These are phyloP conservation scores for Ostrea denselamellosa DNA, from an alignment of 1,140 invertebrate species.

Conservation along the genomic window DNA sequence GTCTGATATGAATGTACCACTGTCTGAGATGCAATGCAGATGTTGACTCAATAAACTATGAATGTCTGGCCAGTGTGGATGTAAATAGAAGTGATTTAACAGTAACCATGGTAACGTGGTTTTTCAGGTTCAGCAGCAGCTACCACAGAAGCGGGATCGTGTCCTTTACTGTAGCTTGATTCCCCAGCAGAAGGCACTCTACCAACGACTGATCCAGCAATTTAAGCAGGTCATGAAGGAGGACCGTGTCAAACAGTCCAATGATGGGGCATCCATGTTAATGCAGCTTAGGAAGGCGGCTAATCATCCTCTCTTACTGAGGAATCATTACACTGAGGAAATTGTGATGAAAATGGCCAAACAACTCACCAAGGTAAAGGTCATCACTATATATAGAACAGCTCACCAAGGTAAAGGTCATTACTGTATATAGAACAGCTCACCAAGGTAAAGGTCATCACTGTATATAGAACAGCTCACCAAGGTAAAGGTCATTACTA, in stretches of 20 bases:
- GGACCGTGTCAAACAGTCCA: conserved; percentile 47
- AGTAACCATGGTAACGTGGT: neutral
- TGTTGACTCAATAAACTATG: too few relatives aligned
- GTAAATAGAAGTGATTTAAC: too few relatives aligned
- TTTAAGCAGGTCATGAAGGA: conserved; percentile 79
- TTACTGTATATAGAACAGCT: conserved; percentile 76
- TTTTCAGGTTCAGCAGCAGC: conserved; percentile 83
- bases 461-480: neutral
- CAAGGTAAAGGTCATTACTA: neutral
- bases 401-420: neutral
- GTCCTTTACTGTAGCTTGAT: conserved; percentile 85
- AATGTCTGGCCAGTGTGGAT: too few relatives aligned
- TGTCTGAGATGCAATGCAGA: too few relatives aligned
- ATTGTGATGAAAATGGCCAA: conserved; percentile 86
- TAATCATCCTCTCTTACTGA: conserved; percentile 83
- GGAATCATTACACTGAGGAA: conserved; percentile 88
- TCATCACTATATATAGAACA: neutral
- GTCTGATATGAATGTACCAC: too few relatives aligned
- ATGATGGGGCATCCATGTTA: conserved; percentile 70
- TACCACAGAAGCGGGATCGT: conserved; percentile 88
- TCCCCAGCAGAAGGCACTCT: conserved; percentile 86
- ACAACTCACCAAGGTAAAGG: conserved; percentile 83
- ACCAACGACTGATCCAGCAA: conserved; percentile 86
- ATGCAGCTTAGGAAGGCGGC: conserved; percentile 78
- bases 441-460: conserved; percentile 79